Percentiles rank a stretch among this genome's conserved stretches.
Conservation (phyloP, 2,888 invertebrate species). For the Euclidia mi region DNA sequence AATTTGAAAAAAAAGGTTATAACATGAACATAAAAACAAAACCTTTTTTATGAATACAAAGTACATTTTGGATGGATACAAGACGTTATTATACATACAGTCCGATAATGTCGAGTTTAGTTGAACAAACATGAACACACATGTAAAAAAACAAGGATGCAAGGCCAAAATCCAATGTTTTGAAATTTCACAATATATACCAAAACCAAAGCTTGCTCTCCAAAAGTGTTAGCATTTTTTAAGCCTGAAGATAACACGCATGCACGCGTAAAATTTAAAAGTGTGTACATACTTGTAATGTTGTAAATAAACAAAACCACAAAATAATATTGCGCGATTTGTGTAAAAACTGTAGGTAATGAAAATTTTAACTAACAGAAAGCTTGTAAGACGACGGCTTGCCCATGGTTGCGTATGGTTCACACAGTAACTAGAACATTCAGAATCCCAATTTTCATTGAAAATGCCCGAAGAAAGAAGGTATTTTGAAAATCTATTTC, state of each 20-base stretch:
- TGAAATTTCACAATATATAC: background rate
- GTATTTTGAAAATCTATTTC: background rate
- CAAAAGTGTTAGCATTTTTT: background rate
- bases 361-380: slow-evolving; percentile 68
- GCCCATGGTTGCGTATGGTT: slow-evolving; percentile 59
- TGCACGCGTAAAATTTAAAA: slow-evolving; percentile 42
- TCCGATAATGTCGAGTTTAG: too few species aligned
- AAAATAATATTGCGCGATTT: slow-evolving; percentile 22
- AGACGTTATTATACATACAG: too few species aligned
- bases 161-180: too few species aligned
- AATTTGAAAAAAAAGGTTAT: too few species aligned
- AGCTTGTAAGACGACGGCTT: slow-evolving; percentile 65
- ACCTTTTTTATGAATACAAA: too few species aligned
- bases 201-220: slow-evolving; percentile 5
- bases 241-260: slow-evolving; percentile 37
- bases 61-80: too few species aligned
- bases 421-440: background rate
- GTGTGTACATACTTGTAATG: slow-evolving; percentile 55
- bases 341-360: slow-evolving; percentile 19
- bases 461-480: background rate
- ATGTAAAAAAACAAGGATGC: too few species aligned
- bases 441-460: slow-evolving; percentile 4
- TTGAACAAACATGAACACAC: too few species aligned
- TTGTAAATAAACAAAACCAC: slow-evolving; percentile 40
- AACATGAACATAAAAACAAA: too few species aligned